A percentile compares a stretch with the other conserved stretches of the same genome.
phyloP scores from a whole-genome alignment of 2,113 vertebrate species.

The Gymnorhina tibicen region DNA sequence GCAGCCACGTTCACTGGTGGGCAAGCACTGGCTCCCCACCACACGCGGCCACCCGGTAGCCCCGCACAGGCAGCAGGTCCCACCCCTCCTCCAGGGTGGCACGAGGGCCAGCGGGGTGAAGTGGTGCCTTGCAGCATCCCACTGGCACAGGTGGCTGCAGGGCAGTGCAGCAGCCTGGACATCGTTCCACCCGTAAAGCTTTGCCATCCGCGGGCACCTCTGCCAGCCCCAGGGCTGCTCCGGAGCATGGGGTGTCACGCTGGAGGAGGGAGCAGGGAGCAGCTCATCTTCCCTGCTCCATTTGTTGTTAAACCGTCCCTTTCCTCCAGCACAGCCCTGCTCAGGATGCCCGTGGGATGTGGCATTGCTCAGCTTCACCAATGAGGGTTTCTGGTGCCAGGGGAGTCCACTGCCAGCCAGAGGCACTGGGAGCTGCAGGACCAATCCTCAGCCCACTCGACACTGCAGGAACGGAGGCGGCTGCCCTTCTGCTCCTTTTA shows the following conservation, averaged over 20 bases:
- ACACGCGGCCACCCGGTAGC: accelerated
- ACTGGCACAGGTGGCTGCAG: not conserved
- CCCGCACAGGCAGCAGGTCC: not conserved
- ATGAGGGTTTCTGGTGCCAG: not conserved
- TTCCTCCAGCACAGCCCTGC: not conserved
- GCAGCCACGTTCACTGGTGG: not conserved
- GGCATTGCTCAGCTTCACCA: not conserved
- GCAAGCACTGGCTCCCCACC: not conserved
- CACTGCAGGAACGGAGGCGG: accelerated
- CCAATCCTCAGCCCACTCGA: accelerated
- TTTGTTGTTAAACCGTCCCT: not conserved
- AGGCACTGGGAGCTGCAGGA: accelerated
- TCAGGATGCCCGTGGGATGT: not conserved
- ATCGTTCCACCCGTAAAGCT: not conserved
- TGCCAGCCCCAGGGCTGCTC: not conserved
- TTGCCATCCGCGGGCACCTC: not conserved
- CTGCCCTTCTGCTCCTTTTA: not conserved
- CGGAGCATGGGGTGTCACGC: accelerated
- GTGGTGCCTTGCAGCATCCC: not conserved
- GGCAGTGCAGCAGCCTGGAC: not conserved
- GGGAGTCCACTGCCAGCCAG: not conserved
- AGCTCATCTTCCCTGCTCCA: not conserved
- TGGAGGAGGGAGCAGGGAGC: not conserved
- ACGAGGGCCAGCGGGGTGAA: accelerated
- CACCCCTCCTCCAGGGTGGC: not conserved